These are phyloP conservation scores for Grammomys surdaster DNA, from an alignment of 2,113 vertebrate genomes.

Conservation along the genomic window DNA sequence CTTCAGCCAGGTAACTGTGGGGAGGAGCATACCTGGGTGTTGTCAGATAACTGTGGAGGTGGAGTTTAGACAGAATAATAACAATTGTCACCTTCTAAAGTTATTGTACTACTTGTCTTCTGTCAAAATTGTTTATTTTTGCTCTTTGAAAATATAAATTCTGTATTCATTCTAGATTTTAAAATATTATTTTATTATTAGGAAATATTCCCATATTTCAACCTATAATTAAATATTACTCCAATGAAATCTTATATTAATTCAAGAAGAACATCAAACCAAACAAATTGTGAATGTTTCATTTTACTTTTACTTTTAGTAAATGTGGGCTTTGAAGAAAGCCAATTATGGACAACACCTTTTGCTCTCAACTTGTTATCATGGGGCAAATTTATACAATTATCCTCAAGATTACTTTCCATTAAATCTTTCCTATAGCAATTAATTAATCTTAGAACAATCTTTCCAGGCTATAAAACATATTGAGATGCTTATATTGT, in stretches of 20 bases:
- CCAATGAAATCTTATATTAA: background rate
- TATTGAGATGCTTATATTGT: background rate
- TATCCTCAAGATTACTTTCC: background rate
- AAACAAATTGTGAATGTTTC: background rate
- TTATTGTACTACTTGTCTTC: background rate
- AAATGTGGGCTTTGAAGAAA: too few species aligned
- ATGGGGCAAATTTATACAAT: too few species aligned
- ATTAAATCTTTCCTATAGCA: fast-evolving
- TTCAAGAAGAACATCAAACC: background rate
- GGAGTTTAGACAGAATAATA: too few species aligned
- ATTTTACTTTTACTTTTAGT: background rate
- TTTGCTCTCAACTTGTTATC: background rate
- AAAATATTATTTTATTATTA: background rate
- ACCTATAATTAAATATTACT: background rate
- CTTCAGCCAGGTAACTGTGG: too few species aligned
- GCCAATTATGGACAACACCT: fast-evolving
- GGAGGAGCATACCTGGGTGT: too few species aligned
- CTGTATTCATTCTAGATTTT: background rate
- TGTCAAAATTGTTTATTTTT: background rate
- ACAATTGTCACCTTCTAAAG: background rate
- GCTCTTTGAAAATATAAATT: background rate
- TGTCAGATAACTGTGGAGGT: too few species aligned
- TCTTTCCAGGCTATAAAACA: background rate
- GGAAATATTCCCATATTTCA: background rate
- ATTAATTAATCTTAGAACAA: background rate